phyloP scores from a whole-genome alignment of 1,140 invertebrate species.

The Aphelenchoides besseyi region DNA sequence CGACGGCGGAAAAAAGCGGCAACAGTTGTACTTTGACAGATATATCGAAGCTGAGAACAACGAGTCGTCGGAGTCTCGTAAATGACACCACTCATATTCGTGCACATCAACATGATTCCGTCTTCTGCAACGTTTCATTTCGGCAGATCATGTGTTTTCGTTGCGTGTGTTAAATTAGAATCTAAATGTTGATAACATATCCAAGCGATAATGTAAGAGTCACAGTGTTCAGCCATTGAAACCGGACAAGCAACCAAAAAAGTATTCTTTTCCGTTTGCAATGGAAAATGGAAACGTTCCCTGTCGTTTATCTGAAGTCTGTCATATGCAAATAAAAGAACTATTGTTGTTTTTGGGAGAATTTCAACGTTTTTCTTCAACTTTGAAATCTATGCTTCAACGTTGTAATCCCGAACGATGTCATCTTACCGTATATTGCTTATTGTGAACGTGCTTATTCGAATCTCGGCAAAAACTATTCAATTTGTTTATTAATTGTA shows the following conservation, averaged over 20 bases:
- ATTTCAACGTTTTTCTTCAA: background rate
- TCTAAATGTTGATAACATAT: no score
- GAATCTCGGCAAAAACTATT: no score
- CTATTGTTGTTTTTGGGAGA: no score
- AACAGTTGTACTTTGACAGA: background rate
- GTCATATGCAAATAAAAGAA: background rate
- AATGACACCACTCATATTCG: background rate
- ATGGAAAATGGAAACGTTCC: no score
- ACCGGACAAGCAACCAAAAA: no score
- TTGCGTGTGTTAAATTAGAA: background rate
- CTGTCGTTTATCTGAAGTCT: background rate
- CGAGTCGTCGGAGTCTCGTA: background rate
- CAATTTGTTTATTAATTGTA: no score
- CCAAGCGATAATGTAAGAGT: no score
- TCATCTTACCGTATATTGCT: no score
- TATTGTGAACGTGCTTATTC: background rate
- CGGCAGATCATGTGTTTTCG: background rate
- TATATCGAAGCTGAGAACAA: background rate
- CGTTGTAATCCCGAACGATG: background rate
- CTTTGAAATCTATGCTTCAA: background rate
- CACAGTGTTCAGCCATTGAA: no score
- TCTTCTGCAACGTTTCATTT: no score
- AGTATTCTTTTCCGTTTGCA: no score
- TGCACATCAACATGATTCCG: no score
- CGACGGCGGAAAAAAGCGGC: background rate